Evolutionary conservation across 2,113 vertebrate genomes (phyloP).

Genomic region (Indri indri): DNA sequence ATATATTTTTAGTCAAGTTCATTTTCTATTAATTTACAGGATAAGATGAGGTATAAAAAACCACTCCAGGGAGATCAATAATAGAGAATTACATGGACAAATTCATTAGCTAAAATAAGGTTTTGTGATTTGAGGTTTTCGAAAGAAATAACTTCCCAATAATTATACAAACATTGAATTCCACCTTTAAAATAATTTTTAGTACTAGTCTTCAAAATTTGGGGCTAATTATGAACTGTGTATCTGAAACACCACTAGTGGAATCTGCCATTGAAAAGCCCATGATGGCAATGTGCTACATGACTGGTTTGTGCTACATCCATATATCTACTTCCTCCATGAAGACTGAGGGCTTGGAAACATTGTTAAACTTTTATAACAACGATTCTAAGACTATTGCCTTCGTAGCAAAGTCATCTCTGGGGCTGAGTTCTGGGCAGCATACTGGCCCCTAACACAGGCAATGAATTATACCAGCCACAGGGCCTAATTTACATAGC

Average conservation of each 20-base stretch:
- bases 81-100: neutral
- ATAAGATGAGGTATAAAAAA: neutral
- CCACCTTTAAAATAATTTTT: constrained; percentile 15
- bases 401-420: neutral
- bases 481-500: neutral
- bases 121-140: neutral
- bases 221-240: neutral
- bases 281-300: neutral
- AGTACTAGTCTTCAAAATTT: neutral
- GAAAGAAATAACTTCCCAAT: neutral
- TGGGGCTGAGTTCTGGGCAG: neutral
- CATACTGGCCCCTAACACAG: neutral
- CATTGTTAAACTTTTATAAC: neutral
- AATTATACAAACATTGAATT: neutral
- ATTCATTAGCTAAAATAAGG: neutral
- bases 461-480: neutral
- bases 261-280: neutral
- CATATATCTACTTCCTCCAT: neutral
- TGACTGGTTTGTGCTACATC: neutral
- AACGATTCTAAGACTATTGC: neutral
- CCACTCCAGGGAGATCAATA: neutral
- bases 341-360: neutral
- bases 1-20: neutral
- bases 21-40: neutral
- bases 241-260: neutral